Conservation (phyloP, 2,797 vertebrate species). For the Pseudochromis fuscus region DNA sequence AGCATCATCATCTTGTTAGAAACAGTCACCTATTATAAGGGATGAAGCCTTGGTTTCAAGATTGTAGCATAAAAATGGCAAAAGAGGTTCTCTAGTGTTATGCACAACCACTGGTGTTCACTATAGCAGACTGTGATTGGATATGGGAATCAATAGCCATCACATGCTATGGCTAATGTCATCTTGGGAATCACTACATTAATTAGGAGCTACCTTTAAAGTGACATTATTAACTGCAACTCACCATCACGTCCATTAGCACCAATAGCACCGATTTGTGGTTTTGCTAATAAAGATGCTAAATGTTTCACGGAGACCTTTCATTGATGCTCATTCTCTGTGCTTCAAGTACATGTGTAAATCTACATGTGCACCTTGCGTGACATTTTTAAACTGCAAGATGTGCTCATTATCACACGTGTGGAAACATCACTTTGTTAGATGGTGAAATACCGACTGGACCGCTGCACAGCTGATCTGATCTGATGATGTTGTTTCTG, state of each 20-base stretch:
- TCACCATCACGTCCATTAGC: constrained; percentile 4
- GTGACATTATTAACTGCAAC: constrained; percentile 13
- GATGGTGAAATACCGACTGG: constrained; percentile 11
- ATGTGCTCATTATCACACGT: constrained; percentile 1
- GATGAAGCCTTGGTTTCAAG: too few relatives aligned
- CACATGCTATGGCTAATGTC: too few relatives aligned
- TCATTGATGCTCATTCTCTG: background rate
- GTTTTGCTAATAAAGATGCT: background rate
- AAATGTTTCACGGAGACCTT: background rate
- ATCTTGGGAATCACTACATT: too few relatives aligned
- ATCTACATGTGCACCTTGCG: background rate
- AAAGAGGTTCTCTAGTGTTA: too few relatives aligned
- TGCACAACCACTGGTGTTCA: too few relatives aligned
- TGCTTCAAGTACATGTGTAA: background rate
- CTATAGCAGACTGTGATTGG: too few relatives aligned
- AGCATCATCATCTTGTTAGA: too few relatives aligned
- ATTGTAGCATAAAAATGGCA: too few relatives aligned
- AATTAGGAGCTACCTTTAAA: constrained; percentile 19
- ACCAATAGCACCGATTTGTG: background rate
- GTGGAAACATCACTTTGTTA: constrained; percentile 9
- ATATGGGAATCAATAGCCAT: too few relatives aligned
- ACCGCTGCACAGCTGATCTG: constrained; percentile 27
- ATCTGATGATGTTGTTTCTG: background rate
- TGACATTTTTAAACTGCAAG: background rate
- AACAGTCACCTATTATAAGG: too few relatives aligned